phyloP scores from a whole-genome alignment of 2,113 vertebrate genomes.

The Rhabdomys dilectus region DNA sequence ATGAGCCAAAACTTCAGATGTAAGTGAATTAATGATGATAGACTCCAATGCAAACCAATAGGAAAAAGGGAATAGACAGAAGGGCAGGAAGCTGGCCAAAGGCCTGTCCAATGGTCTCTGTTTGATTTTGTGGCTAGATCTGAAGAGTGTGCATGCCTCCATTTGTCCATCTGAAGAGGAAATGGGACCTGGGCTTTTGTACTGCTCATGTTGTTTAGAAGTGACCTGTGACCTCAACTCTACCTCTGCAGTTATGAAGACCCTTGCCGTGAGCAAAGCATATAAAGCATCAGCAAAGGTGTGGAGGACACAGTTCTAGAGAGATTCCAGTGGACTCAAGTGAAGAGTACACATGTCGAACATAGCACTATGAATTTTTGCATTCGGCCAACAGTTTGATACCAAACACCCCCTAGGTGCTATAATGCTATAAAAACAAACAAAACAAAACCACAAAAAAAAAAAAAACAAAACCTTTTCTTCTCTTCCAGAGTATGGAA shows the following conservation, averaged over 20 bases:
- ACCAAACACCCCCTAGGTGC: background rate
- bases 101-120: background rate
- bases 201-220: background rate
- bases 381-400: background rate
- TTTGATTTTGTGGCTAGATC: background rate
- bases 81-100: background rate
- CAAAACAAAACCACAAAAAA: no score
- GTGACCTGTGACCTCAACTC: background rate
- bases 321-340: background rate
- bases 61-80: background rate
- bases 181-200: background rate
- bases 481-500: background rate
- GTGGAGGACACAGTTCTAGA: background rate
- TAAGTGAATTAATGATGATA: background rate
- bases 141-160: fast-evolving
- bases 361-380: background rate
- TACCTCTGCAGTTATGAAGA: background rate
- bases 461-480: background rate
- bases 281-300: background rate
- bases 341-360: fast-evolving
- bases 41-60: background rate
- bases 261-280: background rate
- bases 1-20: background rate
- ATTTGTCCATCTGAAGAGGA: background rate
- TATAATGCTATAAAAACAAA: background rate